A percentile compares a stretch with the other conserved stretches of the same genome.
Evolutionary conservation across 2,888 invertebrate genomes (phyloP).

Genomic region (Lissocephala sabroskyi): DNA sequence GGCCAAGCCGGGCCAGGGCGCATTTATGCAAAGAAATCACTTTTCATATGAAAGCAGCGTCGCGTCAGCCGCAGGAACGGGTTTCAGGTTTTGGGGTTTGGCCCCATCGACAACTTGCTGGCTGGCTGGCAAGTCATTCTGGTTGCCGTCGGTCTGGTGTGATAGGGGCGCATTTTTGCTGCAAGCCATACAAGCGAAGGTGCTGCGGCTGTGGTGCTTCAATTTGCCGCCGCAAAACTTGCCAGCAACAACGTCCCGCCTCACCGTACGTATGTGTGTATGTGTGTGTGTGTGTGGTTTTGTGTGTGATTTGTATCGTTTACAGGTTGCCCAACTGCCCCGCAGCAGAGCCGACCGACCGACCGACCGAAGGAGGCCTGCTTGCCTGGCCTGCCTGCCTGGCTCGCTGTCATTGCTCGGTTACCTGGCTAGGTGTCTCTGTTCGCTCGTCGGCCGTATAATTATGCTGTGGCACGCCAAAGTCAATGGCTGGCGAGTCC

Average conservation of each 20-base stretch:
- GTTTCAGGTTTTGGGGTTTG: background rate
- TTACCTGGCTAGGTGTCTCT: too few relatives aligned
- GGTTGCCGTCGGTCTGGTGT: conserved; percentile 21
- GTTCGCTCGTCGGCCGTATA: conserved; percentile 1
- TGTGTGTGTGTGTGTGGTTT: conserved; percentile 46
- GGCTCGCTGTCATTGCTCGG: too few relatives aligned
- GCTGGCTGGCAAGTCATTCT: background rate
- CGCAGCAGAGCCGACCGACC: background rate
- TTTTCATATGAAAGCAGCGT: conserved; percentile 46
- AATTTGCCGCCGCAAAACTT: conserved; percentile 51
- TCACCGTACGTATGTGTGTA: conserved; percentile 10
- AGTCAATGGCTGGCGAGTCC: conserved; percentile 1
- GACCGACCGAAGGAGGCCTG: too few relatives aligned
- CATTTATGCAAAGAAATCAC: conserved; percentile 62
- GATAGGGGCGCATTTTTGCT: conserved; percentile 60
- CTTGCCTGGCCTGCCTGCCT: too few relatives aligned
- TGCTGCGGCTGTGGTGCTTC: conserved; percentile 47
- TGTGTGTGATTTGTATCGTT: conserved; percentile 57
- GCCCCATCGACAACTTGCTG: background rate
- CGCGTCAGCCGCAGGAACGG: background rate
- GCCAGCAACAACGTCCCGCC: conserved; percentile 33
- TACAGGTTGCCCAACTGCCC: conserved; percentile 34
- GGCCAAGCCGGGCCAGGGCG: background rate
- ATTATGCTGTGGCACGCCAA: conserved; percentile 19
- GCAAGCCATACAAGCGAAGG: conserved; percentile 59